Evolutionary conservation across 2,797 vertebrate species (phyloP), one percentile per base, ranked within the genome.

Genomic region (Salarias fasciatus): DNA sequence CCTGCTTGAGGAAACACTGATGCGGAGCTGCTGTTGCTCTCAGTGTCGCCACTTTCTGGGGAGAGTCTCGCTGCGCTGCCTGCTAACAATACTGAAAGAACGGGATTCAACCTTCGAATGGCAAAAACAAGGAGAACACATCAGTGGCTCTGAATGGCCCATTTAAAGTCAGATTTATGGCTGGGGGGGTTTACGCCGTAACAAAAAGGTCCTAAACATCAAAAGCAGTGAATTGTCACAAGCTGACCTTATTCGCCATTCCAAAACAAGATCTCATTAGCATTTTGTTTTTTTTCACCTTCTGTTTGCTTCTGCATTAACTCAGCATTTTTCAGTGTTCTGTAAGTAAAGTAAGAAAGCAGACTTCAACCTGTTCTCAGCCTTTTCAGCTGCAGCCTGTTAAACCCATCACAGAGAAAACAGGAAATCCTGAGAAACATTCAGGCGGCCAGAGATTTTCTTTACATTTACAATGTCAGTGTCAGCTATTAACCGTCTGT

Each of bases 61-160:
- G 43, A 38, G 9, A 46, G 84, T 84, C 76, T 83, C 30, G 54
- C 74, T 71, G 55, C 51, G 56, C 60, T 77, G 79, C 30, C 71
- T 66, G 13, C 57, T 63, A 67, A 86, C 71, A 83, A 85, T 51
- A 58, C 63, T 69, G 55, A 69, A 76, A 76, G 60, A 76, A 73
- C n/a, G 9, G 48, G 69, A 88, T 88, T 82, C 77, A 87, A 84
- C 58, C 55, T 74, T 75, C 50, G 61, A 76, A 77, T 71, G 47
- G 35, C 10, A 36, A 63, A 79, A 72, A 74, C 62, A n/a, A 6
- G 43, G 72, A 82, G 47, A 80, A 62, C 58, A 67, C 42, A 63
- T 53, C 67, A 77, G 56, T 40, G 53, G 55, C 64, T 54, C 35
- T 52, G 54, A 84, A 77, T 61, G 57, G 41, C 28, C 48, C 49